Conservation (phyloP, 35 echinoderm and acorn worm genomes). For the Acanthaster planci region DNA sequence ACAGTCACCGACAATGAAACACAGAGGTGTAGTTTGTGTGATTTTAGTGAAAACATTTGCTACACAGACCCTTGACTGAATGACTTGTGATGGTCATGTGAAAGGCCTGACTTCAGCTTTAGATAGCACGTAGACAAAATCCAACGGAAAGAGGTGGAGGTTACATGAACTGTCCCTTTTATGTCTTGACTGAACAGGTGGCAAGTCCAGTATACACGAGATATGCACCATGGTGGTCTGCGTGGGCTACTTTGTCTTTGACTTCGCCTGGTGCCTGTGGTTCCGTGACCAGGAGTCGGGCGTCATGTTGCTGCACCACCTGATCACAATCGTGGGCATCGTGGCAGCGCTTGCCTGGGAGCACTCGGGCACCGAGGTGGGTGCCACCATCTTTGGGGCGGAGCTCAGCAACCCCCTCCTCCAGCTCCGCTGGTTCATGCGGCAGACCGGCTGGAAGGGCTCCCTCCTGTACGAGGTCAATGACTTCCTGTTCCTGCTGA, state of each 20-base stretch:
- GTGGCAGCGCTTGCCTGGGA: constrained; percentile 40
- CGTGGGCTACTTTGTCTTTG: constrained; percentile 93
- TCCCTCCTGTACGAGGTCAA: constrained; percentile 80
- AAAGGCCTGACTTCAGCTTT: too few relatives aligned
- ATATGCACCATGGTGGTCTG: constrained; percentile 68
- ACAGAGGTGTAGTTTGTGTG: too few relatives aligned
- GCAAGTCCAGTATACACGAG: constrained; percentile 74
- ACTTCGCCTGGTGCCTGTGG: constrained; percentile 88
- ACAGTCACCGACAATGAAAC: too few relatives aligned
- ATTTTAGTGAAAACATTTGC: too few relatives aligned
- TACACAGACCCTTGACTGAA: too few relatives aligned
- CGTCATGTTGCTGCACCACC: constrained; percentile 82
- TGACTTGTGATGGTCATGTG: too few relatives aligned
- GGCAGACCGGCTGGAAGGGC: constrained; percentile 55
- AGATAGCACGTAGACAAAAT: too few relatives aligned
- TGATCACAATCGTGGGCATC: constrained; percentile 73
- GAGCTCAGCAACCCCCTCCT: constrained; percentile 91
- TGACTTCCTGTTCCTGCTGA: constrained; percentile 77
- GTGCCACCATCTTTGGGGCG: constrained; percentile 86
- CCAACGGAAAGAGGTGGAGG: too few relatives aligned
- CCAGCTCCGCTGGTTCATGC: constrained; percentile 85
- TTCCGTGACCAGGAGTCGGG: constrained; percentile 41
- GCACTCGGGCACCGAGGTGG: constrained; percentile 81
- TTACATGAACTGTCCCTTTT: too few relatives aligned
- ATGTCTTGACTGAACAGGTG: constrained; percentile 42